phyloP scores from a whole-genome alignment of 2,797 vertebrate genomes.

The Leptodactylus fallax region DNA sequence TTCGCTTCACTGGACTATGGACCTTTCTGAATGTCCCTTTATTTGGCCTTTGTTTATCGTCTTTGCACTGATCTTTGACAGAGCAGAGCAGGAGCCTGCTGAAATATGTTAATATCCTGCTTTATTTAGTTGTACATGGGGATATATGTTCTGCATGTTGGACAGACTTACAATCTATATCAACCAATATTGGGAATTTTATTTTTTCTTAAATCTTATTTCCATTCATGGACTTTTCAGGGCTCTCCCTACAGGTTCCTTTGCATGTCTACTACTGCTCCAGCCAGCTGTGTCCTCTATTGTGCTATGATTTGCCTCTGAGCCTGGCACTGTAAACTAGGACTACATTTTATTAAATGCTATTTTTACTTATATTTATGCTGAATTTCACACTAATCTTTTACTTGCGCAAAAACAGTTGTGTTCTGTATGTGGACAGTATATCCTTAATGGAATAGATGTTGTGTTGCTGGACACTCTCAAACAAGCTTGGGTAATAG shows the following conservation, averaged over 20 bases:
- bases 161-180: conserved; percentile 19
- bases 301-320: conserved; percentile 12
- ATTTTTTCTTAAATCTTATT: conserved; percentile 20
- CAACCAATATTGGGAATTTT: conserved; percentile 15
- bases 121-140: conserved; percentile 6
- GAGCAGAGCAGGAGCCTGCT: conserved; percentile 66
- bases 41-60: conserved; percentile 67
- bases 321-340: neutral
- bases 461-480: neutral
- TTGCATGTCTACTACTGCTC: conserved; percentile 13
- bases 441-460: neutral
- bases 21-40: conserved; percentile 72
- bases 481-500: neutral
- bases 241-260: neutral
- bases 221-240: conserved; percentile 29
- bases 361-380: neutral
- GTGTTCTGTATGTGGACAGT: neutral
- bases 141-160: conserved; percentile 37
- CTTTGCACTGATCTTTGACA: conserved; percentile 70
- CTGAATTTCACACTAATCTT: neutral
- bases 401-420: neutral
- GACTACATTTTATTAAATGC: conserved; percentile 5
- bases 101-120: conserved; percentile 49
- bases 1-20: conserved; percentile 70
- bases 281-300: conserved; percentile 36